A percentile compares a stretch with the other conserved stretches of the same genome.
These are phyloP conservation scores for Xiphorhynchus elegans DNA, from an alignment of 2,113 vertebrate genomes.

Conservation along the genomic window DNA sequence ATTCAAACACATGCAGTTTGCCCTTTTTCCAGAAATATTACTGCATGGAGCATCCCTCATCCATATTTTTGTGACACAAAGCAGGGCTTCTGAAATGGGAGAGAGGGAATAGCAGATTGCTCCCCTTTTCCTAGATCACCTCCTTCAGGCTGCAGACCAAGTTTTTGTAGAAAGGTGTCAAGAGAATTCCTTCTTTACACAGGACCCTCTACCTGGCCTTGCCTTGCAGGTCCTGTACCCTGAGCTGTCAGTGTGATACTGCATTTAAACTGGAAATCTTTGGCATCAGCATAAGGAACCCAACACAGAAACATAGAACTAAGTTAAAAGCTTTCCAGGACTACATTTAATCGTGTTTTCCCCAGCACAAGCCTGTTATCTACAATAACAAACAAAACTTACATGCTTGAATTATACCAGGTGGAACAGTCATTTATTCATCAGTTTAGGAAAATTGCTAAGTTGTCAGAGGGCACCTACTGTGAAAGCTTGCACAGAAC, in stretches of 20 bases:
- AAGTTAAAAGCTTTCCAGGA: background rate
- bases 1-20: background rate
- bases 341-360: background rate
- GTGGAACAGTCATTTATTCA: conserved; percentile 53
- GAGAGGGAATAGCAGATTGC: background rate
- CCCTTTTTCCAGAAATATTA: background rate
- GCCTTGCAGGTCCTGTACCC: background rate
- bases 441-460: conserved; percentile 37
- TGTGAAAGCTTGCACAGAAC: conserved; percentile 31
- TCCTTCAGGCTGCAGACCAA: background rate
- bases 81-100: background rate
- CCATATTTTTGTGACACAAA: background rate
- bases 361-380: conserved; percentile 15
- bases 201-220: background rate
- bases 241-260: background rate
- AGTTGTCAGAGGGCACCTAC: conserved; percentile 48
- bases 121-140: background rate
- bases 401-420: conserved; percentile 13
- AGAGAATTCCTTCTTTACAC: background rate
- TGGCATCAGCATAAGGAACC: background rate
- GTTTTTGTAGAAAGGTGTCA: background rate
- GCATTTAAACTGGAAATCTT: background rate
- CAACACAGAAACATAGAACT: background rate
- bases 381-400: conserved; percentile 32
- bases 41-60: background rate